Percentiles rank a stretch among this genome's conserved stretches.
Conservation (phyloP, 2,797 vertebrate species). For the Cephalopachus bancanus region DNA sequence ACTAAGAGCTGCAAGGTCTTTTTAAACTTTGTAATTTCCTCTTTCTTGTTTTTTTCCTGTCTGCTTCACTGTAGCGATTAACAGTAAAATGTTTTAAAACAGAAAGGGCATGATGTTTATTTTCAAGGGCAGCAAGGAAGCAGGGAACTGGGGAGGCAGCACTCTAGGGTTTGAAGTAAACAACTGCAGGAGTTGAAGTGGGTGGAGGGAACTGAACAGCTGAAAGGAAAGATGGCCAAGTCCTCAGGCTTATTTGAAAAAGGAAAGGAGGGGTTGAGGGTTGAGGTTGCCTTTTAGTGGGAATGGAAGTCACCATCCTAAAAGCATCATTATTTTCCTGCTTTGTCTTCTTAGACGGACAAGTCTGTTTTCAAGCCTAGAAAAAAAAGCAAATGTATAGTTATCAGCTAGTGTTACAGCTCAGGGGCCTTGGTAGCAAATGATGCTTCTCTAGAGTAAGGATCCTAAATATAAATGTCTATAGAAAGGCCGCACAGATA, state of each 20-base stretch:
- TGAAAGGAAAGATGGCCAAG: not conserved
- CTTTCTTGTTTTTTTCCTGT: constrained; percentile 76
- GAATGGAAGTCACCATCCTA: not conserved
- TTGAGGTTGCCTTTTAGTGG: not conserved
- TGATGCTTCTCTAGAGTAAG: not conserved
- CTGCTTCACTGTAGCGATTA: constrained; percentile 61
- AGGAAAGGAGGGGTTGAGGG: not conserved
- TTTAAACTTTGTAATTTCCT: constrained; percentile 66
- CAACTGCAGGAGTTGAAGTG: not conserved
- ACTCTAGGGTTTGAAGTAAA: not conserved
- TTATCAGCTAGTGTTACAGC: not conserved
- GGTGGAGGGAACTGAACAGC: not conserved
- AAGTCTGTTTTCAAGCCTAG: constrained; percentile 37
- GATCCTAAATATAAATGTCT: not conserved
- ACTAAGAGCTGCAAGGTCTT: not conserved
- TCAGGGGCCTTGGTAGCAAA: not conserved
- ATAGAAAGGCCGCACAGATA: not conserved
- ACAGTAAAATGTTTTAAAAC: constrained; percentile 58
- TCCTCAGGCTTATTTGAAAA: constrained; percentile 3
- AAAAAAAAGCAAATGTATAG: not conserved
- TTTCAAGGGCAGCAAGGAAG: constrained; percentile 62
- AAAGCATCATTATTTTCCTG: constrained; percentile 51
- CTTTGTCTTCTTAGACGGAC: constrained; percentile 35
- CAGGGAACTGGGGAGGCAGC: not conserved
- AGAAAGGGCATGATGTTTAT: constrained; percentile 58